Percentiles rank a stretch among this genome's conserved stretches.
Evolutionary conservation across 1,140 invertebrate species (phyloP).

Genomic region (Drosophila setifemur): DNA sequence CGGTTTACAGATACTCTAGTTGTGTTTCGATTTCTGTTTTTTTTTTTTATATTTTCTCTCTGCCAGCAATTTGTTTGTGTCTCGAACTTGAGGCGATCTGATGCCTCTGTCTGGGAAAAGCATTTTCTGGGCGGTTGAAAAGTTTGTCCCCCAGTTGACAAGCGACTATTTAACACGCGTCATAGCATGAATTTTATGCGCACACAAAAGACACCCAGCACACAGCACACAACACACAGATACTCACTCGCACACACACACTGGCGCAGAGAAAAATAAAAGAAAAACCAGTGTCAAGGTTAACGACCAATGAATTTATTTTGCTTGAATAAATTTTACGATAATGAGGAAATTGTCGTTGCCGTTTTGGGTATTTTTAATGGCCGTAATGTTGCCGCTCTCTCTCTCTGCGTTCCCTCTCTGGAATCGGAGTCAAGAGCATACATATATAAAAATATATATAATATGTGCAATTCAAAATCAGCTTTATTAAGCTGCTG

Average conservation of each 20-base stretch:
- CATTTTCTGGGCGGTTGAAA: conserved; percentile 39
- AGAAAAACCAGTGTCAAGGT: conserved; percentile 83
- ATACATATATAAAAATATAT: neutral
- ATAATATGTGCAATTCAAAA: conserved; percentile 12
- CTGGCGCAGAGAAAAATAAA: conserved; percentile 43
- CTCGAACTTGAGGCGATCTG: conserved; percentile 10
- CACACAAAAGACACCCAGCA: conserved; percentile 19
- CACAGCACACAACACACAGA: no score
- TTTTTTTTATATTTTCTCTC: conserved; percentile 5
- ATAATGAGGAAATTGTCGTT: conserved; percentile 83
- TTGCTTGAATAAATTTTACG: conserved; percentile 83
- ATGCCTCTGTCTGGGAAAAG: conserved; percentile 40
- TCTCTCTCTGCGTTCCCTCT: conserved; percentile 1
- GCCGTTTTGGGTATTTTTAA: conserved; percentile 82
- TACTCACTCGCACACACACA: conserved; percentile 16
- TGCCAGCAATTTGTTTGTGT: conserved; percentile 58
- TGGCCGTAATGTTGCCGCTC: conserved; percentile 70
- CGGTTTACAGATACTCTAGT: conserved; percentile 27
- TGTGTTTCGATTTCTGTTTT: no score
- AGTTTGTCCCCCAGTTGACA: conserved; percentile 57
- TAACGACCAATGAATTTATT: conserved; percentile 83
- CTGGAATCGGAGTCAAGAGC: conserved; percentile 2
- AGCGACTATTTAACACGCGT: conserved; percentile 79
- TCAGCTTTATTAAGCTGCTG: conserved; percentile 22
- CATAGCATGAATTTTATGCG: conserved; percentile 70